Evolutionary conservation across 2,797 vertebrate genomes (phyloP).

Genomic region (Falco concolor): DNA sequence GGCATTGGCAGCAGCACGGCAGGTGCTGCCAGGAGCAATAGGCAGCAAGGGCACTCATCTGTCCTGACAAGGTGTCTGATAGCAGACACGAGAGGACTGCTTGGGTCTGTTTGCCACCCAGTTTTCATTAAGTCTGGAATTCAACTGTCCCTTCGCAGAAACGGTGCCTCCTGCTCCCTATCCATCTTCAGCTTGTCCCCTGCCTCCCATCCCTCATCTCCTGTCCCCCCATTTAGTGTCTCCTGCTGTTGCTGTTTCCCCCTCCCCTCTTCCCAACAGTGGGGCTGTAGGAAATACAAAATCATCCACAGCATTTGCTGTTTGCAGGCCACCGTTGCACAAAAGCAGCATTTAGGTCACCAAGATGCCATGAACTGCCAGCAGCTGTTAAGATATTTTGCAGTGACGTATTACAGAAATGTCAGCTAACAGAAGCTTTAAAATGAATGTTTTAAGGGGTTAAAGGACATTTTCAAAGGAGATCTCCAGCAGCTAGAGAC

Average conservation of each 20-base stretch:
- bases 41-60: background rate
- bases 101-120: background rate
- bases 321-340: background rate
- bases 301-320: background rate
- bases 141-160: background rate
- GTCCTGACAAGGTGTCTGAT: background rate
- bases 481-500: background rate
- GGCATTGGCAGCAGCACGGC: background rate
- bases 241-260: background rate
- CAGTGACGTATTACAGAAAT: background rate
- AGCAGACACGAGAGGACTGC: background rate
- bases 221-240: accelerated
- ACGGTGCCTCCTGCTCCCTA: background rate
- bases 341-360: background rate
- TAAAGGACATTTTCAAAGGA: background rate
- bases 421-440: background rate
- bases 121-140: background rate
- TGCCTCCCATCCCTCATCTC: background rate
- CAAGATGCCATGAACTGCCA: background rate
- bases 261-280: background rate
- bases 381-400: background rate
- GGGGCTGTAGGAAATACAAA: background rate
- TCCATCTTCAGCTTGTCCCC: background rate
- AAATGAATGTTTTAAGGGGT: background rate
- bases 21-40: background rate